Conservation (phyloP, 1,140 invertebrate genomes). For the Euura lappo region DNA sequence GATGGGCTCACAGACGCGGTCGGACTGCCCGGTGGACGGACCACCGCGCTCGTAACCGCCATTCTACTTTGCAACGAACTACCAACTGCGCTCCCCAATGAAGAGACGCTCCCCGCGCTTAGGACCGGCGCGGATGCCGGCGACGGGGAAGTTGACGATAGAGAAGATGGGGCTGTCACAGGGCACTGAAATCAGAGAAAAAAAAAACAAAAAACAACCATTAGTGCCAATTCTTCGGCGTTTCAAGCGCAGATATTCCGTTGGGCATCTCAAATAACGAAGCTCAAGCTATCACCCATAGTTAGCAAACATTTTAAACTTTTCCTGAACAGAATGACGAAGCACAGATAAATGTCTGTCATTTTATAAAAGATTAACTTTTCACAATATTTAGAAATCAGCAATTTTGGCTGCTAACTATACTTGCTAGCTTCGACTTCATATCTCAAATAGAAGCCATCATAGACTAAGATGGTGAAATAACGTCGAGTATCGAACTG, state of each 20-base stretch:
- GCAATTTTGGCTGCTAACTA: too few relatives aligned
- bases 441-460: too few relatives aligned
- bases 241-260: neutral
- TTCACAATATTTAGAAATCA: too few relatives aligned
- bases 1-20: slow-evolving; percentile 54
- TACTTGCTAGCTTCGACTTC: too few relatives aligned
- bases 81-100: slow-evolving; percentile 51
- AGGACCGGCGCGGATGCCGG: slow-evolving; percentile 58
- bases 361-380: neutral
- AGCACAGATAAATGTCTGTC: neutral
- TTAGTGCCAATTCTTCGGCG: neutral
- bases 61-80: slow-evolving; percentile 57
- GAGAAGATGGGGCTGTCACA: slow-evolving; percentile 63
- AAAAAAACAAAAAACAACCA: neutral
- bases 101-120: slow-evolving; percentile 53
- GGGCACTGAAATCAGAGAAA: slow-evolving; percentile 48
- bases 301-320: too few relatives aligned
- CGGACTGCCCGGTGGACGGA: slow-evolving; percentile 54
- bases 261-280: neutral
- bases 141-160: slow-evolving; percentile 66
- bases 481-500: too few relatives aligned
- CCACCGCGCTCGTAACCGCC: slow-evolving; percentile 57
- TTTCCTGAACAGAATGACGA: too few relatives aligned
- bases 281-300: neutral
- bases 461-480: too few relatives aligned